Evolutionary conservation across 1,140 invertebrate genomes (phyloP), one percentile per base, ranked within the genome.

Genomic region (Listronotus oregonensis): DNA sequence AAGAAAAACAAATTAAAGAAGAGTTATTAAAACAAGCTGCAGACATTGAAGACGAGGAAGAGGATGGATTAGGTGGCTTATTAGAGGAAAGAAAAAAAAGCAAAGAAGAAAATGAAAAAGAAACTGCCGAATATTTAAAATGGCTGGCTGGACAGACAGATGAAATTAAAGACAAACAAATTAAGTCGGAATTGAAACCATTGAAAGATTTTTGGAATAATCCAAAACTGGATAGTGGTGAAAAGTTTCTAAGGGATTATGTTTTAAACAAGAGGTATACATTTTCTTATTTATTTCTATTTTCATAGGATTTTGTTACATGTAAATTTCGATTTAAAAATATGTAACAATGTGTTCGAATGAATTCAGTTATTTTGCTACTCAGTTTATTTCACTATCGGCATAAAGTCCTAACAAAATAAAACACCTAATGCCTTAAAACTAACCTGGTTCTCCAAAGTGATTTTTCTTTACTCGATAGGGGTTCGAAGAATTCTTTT

Each of bases 221-320:
- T 79, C 89, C 90, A 37, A 87, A 90, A 66, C 80, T 98, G 17
- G 88, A 91, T 75, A 81, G 89, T 68, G 87, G 86, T 51, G 96
- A 99, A 80, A 88, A 90, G 61, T 98, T 96, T 80, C 80, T 99
- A 0, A 85, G 91, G 49, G 95, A 98, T 82, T 98, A 94, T 75
- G 88, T 99, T 73, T 80, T 98, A 12, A 94, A 97, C 76, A 94
- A 95, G 79, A 87, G 85, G 79, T 92, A 88, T 68, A 63, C 73
- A 42, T 50, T 17, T 55, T 55, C 7, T 7, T n/a, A 7, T 6
- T 6, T 34, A 34, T 37, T 37, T 37, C 21, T 3, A 27, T 3
- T 27, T 27, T 27, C 2, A 5, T 27, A 27, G 1, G 21, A 5
- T 27, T 3, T 27, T 27, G 1, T 27, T 27, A 27, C 21, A 1